A percentile compares a stretch with the other conserved stretches of the same genome.
These are phyloP conservation scores for Conopomorpha cramerella DNA, from an alignment of 1,140 invertebrate species.

Conservation along the genomic window DNA sequence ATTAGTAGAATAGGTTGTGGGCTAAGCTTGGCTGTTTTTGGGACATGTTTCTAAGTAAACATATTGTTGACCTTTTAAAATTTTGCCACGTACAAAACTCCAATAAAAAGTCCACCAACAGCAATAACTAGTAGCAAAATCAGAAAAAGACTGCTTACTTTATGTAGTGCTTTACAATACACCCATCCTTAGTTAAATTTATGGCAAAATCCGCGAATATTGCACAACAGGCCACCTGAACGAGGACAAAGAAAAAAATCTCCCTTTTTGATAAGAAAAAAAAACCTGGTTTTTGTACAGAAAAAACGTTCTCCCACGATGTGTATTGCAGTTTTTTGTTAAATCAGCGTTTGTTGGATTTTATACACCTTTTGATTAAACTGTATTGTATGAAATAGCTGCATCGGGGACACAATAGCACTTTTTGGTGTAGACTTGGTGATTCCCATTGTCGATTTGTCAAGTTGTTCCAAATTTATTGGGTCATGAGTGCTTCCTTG, in stretches of 20 bases:
- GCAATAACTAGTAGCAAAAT: background rate
- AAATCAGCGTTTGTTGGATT: constrained; percentile 3
- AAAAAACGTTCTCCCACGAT: constrained; percentile 37
- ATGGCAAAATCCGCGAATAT: constrained; percentile 12
- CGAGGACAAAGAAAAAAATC: constrained; percentile 18
- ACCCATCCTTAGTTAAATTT: too few species aligned
- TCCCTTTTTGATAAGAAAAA: constrained; percentile 29
- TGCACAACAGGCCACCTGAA: constrained; percentile 24
- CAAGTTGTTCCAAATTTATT: too few species aligned
- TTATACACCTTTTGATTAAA: constrained; percentile 23
- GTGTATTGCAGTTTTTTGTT: constrained; percentile 26
- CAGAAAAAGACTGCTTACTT: background rate
- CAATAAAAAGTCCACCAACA: background rate
- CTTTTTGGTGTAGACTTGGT: too few species aligned
- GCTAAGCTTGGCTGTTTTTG: too few species aligned
- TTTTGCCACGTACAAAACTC: background rate
- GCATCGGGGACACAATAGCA: too few species aligned
- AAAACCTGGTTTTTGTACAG: constrained; percentile 22
- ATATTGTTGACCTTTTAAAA: background rate
- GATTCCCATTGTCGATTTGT: too few species aligned
- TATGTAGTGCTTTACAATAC: background rate
- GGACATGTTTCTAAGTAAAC: background rate
- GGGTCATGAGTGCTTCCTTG: too few species aligned
- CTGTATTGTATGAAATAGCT: too few species aligned
- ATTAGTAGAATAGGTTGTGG: too few species aligned